Percentiles rank a stretch among this genome's conserved stretches.
Evolutionary conservation across 2,113 vertebrate genomes (phyloP).

Genomic region (Pomatorhinus ruficollis): DNA sequence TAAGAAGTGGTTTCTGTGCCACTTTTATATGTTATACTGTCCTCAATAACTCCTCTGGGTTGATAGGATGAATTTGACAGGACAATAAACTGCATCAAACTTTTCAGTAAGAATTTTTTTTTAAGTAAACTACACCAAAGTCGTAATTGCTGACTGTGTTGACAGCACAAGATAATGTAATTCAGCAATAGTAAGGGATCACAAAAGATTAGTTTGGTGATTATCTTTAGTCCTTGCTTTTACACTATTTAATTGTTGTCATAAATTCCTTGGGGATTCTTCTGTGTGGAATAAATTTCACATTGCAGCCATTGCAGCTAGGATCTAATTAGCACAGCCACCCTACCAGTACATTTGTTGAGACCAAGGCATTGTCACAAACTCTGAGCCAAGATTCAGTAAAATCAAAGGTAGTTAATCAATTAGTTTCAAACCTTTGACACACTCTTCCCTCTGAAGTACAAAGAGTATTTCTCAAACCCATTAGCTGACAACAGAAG

Average conservation of each 20-base stretch:
- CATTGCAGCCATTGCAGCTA: background rate
- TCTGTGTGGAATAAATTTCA: background rate
- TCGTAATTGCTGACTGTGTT: background rate
- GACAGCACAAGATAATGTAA: background rate
- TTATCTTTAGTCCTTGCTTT: background rate
- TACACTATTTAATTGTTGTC: background rate
- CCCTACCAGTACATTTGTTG: background rate
- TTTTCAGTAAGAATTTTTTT: background rate
- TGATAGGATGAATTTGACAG: background rate
- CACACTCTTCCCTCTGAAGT: background rate
- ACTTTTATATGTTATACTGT: background rate
- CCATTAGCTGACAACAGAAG: background rate
- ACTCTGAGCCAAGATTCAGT: background rate
- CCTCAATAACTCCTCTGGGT: background rate
- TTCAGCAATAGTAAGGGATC: background rate
- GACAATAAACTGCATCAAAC: background rate
- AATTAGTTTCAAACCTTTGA: constrained; percentile 8
- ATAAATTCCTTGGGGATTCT: background rate
- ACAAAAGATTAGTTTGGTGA: background rate
- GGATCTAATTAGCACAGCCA: background rate
- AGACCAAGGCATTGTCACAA: background rate
- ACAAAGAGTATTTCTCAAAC: background rate
- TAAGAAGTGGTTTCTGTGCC: background rate
- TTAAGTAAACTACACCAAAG: background rate
- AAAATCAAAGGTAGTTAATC: constrained; percentile 18